Base-by-base conservation (phyloP, 2,888 invertebrate species). In the Hoplodrina blanda region DNA sequence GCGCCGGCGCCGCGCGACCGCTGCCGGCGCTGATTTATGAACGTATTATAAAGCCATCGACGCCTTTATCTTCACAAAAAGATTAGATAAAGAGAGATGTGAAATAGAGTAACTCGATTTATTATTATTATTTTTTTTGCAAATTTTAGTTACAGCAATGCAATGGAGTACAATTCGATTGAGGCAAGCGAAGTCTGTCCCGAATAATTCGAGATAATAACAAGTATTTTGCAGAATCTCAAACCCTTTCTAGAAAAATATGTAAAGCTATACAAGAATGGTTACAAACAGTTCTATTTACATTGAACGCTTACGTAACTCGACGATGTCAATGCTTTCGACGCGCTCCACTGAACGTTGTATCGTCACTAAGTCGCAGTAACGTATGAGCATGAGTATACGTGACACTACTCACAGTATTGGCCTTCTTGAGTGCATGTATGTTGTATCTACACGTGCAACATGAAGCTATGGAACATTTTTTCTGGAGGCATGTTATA, bases 21-120 rank as follows among this genome's bases (percentile, higher is more conserved):
- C 25, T 20, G 20, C 10, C n/a, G 61, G 17, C 0, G 2, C 61
- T 56, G 56, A 61, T 61, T 41, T 73, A 74, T 67, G 61, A 37
- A 74, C 46, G 52, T 53, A 66, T 61, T 73, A 73, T 66, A 73
- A n/a, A 67, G 37, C 61, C 37, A 56, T 61, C 56, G 11, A 46
- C 17, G 25, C 13, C 33, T 57, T 49, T 44, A 37, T 52, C 20
- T 60, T 56, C 8, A 8, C 8, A 37, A 37, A 37, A 37, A 37
- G 37, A 37, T 37, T 37, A 37, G 37, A 8, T 37, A 37, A 7
- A 37, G 37, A 37, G 37, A 33, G 7, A 37, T 37, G 37, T 37
- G 37, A 37, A 37, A 37, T 8, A 8, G 8, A 37, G 37, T 8
- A 37, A 37, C 8, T 37, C 8, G n/a, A n/a, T n/a, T n/a, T n/a